Base-by-base conservation (phyloP, 2,113 vertebrate species). In the Vidua chalybeata region DNA sequence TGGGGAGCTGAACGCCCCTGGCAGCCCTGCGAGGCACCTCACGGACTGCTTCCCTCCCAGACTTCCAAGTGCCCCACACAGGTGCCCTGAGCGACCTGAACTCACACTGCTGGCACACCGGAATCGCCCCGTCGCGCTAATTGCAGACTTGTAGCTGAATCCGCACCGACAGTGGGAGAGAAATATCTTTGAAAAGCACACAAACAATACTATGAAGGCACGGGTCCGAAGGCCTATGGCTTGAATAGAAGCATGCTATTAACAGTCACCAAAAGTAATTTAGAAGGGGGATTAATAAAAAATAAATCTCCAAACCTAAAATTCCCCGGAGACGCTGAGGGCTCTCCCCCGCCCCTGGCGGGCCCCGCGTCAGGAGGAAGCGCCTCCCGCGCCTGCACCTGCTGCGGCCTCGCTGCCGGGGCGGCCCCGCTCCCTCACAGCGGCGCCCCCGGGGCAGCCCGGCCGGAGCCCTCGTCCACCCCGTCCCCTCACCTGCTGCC, bases 401-500 rank as follows among this genome's bases (percentile, higher is more conserved):
- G 90, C 84, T 11, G 46, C 77, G 19, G 33, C 52, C 84, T 24
- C 64, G 84, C 39, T 27, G 52, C 72, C 52, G 20, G 64, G 7
- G 41, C 87, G 18, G 27, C 66, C 45, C 41, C 51, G n/a, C 54
- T 37, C 24, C 59, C 69, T 64, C 71, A 66, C 64, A 43, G 54
- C 55, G 15, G 58, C 31, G 28, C 13, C 15, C 37, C 56, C 4
- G 6, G 48, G 41, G 19, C 48, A 27, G 81, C 46, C 15, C 19
- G 58, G 45, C 8, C 14, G 8, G 8, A 43, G 62, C 30, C 37
- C 16, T 16, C 6, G 48, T 51, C 43, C 43, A 28, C 23, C 31
- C 23, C 27, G 35, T 14, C 22, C 80, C 39, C 97, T 74, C 97
- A 99, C 99, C 98, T 98, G 93, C 91, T 93, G 54, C 84, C 76